phyloP scores from a whole-genome alignment of 2,888 invertebrate genomes.

The Gasteruption jaculator region DNA sequence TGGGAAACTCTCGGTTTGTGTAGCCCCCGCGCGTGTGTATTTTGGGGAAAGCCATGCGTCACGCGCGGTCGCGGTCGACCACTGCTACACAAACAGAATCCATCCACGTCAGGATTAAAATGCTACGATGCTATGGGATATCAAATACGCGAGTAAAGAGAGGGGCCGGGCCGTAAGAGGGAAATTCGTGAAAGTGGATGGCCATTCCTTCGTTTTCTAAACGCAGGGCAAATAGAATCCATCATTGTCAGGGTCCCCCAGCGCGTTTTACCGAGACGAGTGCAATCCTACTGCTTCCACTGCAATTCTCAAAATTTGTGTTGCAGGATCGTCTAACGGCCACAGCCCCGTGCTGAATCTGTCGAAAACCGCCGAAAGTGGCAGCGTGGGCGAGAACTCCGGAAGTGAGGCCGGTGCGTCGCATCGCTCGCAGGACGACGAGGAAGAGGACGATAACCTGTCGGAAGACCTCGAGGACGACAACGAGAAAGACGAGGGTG shows the following conservation, averaged over 20 bases:
- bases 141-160: conserved; percentile 34
- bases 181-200: conserved; percentile 31
- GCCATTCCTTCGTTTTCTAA: conserved; percentile 27
- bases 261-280: no score
- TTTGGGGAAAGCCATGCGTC: conserved; percentile 29
- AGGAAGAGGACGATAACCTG: conserved; percentile 82
- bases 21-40: conserved; percentile 15
- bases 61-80: conserved; percentile 17
- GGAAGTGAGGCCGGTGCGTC: conserved; percentile 64
- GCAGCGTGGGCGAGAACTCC: conserved; percentile 64
- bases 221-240: conserved; percentile 46
- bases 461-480: conserved; percentile 85
- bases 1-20: no score
- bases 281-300: no score
- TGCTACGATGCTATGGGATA: conserved; percentile 45
- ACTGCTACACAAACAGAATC: conserved; percentile 47
- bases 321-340: conserved; percentile 75
- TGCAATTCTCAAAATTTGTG: conserved; percentile 11
- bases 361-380: conserved; percentile 81
- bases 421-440: conserved; percentile 66
- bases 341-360: conserved; percentile 91
- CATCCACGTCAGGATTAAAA: conserved; percentile 52
- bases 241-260: conserved; percentile 47
- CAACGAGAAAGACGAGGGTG: conserved; percentile 78
- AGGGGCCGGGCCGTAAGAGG: conserved; percentile 14